These are phyloP conservation scores for Drosophila anomelani DNA, from an alignment of 2,888 invertebrate genomes.

Conservation along the genomic window DNA sequence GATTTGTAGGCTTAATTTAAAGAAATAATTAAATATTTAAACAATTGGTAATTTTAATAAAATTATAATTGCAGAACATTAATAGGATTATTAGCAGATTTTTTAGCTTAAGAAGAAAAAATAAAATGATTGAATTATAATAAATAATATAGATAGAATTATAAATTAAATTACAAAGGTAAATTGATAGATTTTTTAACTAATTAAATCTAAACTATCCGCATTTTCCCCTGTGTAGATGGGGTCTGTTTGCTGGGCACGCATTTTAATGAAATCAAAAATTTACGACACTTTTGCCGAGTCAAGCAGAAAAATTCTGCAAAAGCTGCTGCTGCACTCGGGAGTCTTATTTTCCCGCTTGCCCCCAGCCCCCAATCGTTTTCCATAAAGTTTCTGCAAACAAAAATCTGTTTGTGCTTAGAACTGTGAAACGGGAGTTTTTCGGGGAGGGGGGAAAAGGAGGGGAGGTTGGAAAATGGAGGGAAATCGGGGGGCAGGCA, in stretches of 20 bases:
- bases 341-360: conserved; percentile 5
- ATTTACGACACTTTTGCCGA: conserved; percentile 69
- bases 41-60: not conserved
- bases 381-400: conserved; percentile 36
- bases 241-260: conserved; percentile 31
- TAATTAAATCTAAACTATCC: not conserved
- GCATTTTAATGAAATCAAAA: conserved; percentile 74
- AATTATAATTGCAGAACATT: no score
- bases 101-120: no score
- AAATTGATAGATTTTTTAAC: not conserved
- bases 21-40: not conserved
- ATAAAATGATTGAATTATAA: no score
- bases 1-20: not conserved
- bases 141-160: no score
- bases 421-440: conserved; percentile 51
- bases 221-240: not conserved
- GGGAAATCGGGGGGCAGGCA: not conserved
- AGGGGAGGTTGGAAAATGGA: not conserved
- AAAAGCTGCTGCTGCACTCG: conserved; percentile 30
- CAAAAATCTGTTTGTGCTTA: conserved; percentile 62
- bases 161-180: not conserved
- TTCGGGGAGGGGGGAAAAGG: not conserved
- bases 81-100: no score
- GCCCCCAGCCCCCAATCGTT: not conserved
- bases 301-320: conserved; percentile 64